Conservation (phyloP, 2,888 invertebrate genomes). For the Nemoura dubitans region DNA sequence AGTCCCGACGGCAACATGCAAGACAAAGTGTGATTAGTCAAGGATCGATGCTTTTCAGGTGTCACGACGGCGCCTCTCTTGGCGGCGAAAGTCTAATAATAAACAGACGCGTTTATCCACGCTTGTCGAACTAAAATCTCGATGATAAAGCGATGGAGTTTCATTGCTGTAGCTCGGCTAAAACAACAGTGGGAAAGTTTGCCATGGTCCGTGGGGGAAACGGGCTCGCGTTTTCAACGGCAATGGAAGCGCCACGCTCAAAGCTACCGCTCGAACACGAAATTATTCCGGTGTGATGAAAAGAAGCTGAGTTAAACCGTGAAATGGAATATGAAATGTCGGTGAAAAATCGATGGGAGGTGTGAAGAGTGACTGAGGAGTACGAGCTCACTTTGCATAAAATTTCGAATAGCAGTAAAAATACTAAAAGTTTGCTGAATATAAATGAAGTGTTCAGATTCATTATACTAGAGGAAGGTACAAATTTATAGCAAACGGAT, state of each 20-base stretch:
- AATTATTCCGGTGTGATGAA: not conserved
- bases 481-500: too few species aligned
- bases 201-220: not conserved
- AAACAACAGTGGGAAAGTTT: not conserved
- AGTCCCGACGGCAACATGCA: not conserved
- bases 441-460: not conserved
- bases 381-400: too few species aligned
- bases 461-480: too few species aligned
- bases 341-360: not conserved
- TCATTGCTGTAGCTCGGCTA: not conserved
- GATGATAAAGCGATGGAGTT: not conserved
- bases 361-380: not conserved
- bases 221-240: not conserved
- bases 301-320: not conserved
- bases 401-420: not conserved
- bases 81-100: not conserved
- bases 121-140: not conserved
- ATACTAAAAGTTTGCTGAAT: not conserved
- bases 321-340: not conserved
- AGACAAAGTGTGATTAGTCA: not conserved
- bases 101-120: not conserved
- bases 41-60: not conserved
- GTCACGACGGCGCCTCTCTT: not conserved
- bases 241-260: not conserved
- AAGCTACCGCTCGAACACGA: not conserved